Evolutionary conservation across 2,888 invertebrate species (phyloP), one percentile per base, ranked within the genome.

Genomic region (Linyphia triangularis): DNA sequence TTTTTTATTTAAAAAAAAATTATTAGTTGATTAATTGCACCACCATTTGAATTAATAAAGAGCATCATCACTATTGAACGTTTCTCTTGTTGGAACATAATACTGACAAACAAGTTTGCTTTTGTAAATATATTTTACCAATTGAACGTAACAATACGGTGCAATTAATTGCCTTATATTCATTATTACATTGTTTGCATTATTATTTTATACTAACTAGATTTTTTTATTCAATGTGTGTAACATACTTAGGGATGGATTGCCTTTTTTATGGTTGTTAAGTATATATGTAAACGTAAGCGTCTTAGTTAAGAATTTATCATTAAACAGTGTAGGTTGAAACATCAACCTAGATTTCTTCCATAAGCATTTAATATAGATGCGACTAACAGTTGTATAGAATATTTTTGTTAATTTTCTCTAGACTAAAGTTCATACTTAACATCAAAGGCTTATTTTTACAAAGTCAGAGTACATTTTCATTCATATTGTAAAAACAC

Each of bases 311-410:
- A n/a, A n/a, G n/a, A n/a, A n/a, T 9, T 30, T 19, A 33, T n/a
- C 19, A 19, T n/a, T 30, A 9, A 30, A 13, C 1, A 19, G 22
- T 13, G 59, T n/a, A 59, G 33, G 73, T 75, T 61, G 30, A 59
- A 13, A 67, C 28, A 5, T 24, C 40, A 77, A 22, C 77, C 73
- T 57, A 30, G 5, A 61, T 61, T 30, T 24, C 77, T 77, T 77
- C 77, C 77, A 61, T n/a, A 77, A 77, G 77, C 77, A 79, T 79
- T 79, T 79, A 69, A 81, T 7, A 81, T 70, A 69, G 69, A n/a
- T 70, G 81, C 59, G 33, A 81, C 57, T 57, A 22, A 79, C 51
- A 51, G 57, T 57, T 81, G 26, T 57, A 70, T 57, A 81, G 69
- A 37, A 33, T 69, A 69, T 81, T 81, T 81, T 81, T 59, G 59